These are phyloP conservation scores for Pangasius sanitwongsei DNA, from an alignment of 2,797 vertebrate genomes.

Conservation along the genomic window DNA sequence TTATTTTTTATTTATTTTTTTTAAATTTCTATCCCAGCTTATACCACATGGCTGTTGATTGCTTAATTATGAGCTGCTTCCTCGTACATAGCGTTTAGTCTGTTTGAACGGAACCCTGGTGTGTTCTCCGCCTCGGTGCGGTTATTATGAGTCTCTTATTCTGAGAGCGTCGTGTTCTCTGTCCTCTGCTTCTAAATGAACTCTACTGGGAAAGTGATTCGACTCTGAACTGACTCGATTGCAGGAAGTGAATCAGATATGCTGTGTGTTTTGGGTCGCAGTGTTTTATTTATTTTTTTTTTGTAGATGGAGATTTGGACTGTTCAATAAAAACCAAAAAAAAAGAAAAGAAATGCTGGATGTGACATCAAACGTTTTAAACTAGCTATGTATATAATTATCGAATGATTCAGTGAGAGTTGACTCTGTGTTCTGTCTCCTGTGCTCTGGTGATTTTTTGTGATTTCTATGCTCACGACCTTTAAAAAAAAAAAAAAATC, in stretches of 20 bases:
- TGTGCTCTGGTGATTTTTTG: background rate
- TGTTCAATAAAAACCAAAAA: too few relatives aligned
- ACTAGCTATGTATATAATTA: too few relatives aligned
- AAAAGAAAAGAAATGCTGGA: background rate
- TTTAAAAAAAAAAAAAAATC: background rate
- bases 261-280: background rate
- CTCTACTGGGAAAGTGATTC: background rate
- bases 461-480: background rate
- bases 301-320: background rate
- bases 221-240: background rate
- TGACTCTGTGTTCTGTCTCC: too few relatives aligned
- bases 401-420: too few relatives aligned
- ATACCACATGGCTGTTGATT: background rate
- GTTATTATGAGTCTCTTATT: background rate
- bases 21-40: background rate
- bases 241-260: background rate
- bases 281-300: rapidly evolving
- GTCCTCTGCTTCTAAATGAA: background rate
- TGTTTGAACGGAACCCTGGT: background rate
- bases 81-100: background rate
- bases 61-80: background rate
- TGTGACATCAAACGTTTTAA: background rate
- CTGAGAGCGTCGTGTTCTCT: background rate
- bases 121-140: background rate
- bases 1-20: background rate